phyloP scores from a whole-genome alignment of 2,113 vertebrate species.

The Phalacrocorax aristotelis region DNA sequence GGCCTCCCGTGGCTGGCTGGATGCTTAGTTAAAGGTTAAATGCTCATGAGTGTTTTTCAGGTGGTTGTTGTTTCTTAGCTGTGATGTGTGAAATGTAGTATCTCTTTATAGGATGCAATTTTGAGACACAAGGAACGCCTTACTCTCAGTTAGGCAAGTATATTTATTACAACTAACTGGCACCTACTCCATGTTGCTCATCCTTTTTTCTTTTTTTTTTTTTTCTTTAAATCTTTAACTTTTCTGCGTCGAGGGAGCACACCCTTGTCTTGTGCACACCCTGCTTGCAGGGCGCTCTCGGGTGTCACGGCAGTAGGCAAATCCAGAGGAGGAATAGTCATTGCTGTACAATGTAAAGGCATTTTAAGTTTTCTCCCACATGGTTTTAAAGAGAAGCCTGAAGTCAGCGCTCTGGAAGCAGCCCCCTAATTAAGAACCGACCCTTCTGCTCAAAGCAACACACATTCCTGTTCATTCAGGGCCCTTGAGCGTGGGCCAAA shows the following conservation, averaged over 20 bases:
- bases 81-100: slow-evolving; percentile 76
- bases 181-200: neutral
- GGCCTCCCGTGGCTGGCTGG: slow-evolving; percentile 6
- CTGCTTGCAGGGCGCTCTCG: neutral
- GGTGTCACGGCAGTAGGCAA: neutral
- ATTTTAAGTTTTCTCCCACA: neutral
- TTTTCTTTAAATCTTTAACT: neutral
- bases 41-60: neutral
- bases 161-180: slow-evolving; percentile 26
- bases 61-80: slow-evolving; percentile 48
- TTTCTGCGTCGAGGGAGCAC: neutral
- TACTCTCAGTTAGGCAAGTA: slow-evolving; percentile 85
- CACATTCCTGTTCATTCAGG: neutral
- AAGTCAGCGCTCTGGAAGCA: neutral
- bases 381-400: neutral
- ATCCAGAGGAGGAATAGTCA: neutral
- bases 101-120: slow-evolving; percentile 83
- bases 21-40: neutral
- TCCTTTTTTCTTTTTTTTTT: neutral
- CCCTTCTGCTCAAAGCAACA: neutral
- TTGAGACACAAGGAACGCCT: slow-evolving; percentile 79
- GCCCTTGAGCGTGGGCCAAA: rapidly evolving
- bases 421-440: neutral
- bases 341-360: neutral
- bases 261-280: neutral